Base-by-base conservation (phyloP, 1,140 invertebrate genomes). In the Mesaphorura yosii region DNA sequence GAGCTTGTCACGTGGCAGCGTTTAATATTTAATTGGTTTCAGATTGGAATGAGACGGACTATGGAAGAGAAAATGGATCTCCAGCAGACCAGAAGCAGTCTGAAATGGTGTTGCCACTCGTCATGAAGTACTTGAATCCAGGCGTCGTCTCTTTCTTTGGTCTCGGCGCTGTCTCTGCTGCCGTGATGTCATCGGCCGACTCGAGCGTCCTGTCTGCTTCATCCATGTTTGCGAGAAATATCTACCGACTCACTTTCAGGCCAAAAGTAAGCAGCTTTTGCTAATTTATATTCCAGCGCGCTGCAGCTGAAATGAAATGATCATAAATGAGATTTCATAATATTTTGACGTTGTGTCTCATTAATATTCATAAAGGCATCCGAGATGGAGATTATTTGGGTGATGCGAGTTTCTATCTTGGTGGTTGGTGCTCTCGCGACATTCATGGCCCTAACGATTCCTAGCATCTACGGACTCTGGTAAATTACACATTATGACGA, bases 151-250 rank as follows among this genome's bases (percentile, higher is more conserved):
- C 79, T 23, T 80, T 81, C 60, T 68, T 80, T 68, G 84, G 84
- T n/a, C 72, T 87, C 2, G 84, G 84, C 10, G 81, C 83, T 4
- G 80, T 88, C 23, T 82, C 81, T 1, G 83, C 83, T 3, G 82
- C 83, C n/a, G 80, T 85, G 1, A 84, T 87, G 83, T 84, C 82
- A 3, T 86, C 84, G 6, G 83, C 84, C 1, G 84, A 86, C 66
- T 84, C 83, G 1, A 82, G 82, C 46, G 79, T 87, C 41, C 69
- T 87, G 2, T 78, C 80, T 6, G 82, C 83, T 14, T 79, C 80
- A 60, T 82, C 82, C 15, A 83, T 87, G 81, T 86, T 86, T 69
- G 78, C 84, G n/a, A 74, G 82, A 53, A 88, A 88, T 66, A 76
- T 87, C 41, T 86, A 85, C 66, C 82, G 82, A 66, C 67, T 80